A percentile compares a stretch with the other conserved stretches of the same genome.
These are phyloP conservation scores for Silurus lanzhouensis DNA, from an alignment of 2,797 vertebrate species.

Conservation along the genomic window DNA sequence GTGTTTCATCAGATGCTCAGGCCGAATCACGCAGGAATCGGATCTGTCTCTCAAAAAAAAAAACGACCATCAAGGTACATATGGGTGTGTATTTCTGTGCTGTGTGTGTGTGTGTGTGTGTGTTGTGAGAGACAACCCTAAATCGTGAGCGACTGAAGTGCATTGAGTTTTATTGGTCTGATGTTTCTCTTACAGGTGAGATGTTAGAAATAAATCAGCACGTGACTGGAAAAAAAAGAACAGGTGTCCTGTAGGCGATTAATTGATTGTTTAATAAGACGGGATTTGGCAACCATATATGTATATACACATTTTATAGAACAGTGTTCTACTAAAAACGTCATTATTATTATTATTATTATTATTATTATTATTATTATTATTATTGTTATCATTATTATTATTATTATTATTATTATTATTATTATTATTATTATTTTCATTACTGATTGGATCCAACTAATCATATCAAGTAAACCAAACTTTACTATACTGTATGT, in stretches of 20 bases:
- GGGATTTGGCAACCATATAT: neutral
- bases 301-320: neutral
- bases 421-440: too few species aligned
- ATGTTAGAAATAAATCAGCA: neutral
- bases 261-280: too few species aligned
- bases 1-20: constrained; percentile 38
- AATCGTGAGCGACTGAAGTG: neutral
- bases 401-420: neutral
- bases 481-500: neutral
- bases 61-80: constrained; percentile 32
- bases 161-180: neutral
- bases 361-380: neutral
- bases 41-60: neutral
- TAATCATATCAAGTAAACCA: neutral
- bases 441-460: neutral
- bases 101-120: neutral
- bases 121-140: neutral
- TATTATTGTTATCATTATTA: neutral
- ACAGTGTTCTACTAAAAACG: neutral
- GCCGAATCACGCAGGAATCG: constrained; percentile 39
- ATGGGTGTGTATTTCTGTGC: neutral
- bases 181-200: neutral
- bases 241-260: constrained; percentile 1
- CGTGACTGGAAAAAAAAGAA: neutral
- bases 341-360: neutral